Evolutionary conservation across 2,113 vertebrate genomes (phyloP).

Genomic region (Cervus canadensis): DNA sequence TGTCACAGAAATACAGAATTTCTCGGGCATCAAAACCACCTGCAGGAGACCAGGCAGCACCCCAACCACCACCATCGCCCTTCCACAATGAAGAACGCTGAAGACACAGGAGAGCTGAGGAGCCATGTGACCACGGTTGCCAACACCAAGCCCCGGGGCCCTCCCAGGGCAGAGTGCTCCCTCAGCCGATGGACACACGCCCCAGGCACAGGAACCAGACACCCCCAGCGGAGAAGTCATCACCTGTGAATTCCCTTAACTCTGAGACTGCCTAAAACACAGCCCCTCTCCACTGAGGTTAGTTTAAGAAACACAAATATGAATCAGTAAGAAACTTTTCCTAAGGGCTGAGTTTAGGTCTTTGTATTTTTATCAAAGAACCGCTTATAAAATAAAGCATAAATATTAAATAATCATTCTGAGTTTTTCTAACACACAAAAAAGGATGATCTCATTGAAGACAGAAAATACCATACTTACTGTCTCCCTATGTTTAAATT

Average conservation of each 20-base stretch:
- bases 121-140: neutral
- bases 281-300: neutral
- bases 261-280: neutral
- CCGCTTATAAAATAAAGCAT: neutral
- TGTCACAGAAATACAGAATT: neutral
- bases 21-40: too few relatives aligned
- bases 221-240: accelerated
- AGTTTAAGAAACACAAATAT: neutral
- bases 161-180: accelerated
- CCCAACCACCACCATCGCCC: neutral
- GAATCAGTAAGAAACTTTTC: neutral
- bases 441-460: neutral
- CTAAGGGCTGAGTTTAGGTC: neutral
- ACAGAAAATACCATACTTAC: neutral
- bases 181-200: neutral
- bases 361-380: neutral
- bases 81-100: accelerated
- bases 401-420: neutral
- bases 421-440: neutral
- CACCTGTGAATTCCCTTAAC: neutral
- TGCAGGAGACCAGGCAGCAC: neutral
- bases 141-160: neutral
- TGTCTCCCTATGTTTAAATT: neutral
- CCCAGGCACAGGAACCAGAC: neutral
- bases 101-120: too few relatives aligned